phyloP scores from a whole-genome alignment of 2,797 vertebrate species.

The Lacerta agilis region DNA sequence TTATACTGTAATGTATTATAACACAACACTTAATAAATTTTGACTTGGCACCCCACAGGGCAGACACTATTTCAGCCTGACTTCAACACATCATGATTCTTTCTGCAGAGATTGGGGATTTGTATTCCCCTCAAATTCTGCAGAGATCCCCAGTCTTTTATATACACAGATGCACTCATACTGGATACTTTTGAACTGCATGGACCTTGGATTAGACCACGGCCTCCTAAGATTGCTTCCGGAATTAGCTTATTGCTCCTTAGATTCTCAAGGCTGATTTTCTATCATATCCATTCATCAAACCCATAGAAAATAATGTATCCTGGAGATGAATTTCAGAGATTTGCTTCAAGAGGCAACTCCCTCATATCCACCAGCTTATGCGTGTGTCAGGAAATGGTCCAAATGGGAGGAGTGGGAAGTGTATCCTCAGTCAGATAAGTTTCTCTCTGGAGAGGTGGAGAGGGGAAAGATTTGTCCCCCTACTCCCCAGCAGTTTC shows the following conservation, averaged over 20 bases:
- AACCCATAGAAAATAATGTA: not conserved
- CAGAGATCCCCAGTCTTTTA: not conserved
- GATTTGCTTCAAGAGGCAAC: not conserved
- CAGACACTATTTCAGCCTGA: not conserved
- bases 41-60: not conserved
- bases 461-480: no score
- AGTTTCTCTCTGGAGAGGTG: no score
- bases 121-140: not conserved
- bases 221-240: conserved; percentile 5
- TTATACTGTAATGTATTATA: not conserved
- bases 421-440: no score
- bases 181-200: not conserved
- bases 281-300: not conserved
- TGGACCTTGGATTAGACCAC: not conserved
- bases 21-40: conserved; percentile 14
- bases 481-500: no score
- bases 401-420: no score
- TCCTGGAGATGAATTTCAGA: not conserved
- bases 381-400: not conserved
- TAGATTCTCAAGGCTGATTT: not conserved
- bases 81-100: not conserved
- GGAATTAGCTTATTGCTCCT: not conserved
- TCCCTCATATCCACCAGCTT: not conserved
- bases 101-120: not conserved
- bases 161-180: not conserved